phyloP scores from a whole-genome alignment of 1,140 invertebrate genomes.

The Vollenhovia emeryi region DNA sequence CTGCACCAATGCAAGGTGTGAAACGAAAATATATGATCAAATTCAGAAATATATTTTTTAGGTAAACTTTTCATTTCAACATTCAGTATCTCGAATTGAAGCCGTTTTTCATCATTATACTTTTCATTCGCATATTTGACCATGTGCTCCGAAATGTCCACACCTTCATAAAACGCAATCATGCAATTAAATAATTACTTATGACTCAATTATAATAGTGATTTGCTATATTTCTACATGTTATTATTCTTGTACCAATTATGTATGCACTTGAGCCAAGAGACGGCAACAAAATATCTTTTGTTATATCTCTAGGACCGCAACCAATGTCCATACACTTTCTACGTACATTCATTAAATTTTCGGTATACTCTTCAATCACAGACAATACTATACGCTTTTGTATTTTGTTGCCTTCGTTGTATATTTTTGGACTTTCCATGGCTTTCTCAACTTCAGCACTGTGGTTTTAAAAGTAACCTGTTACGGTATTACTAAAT shows the following conservation, averaged over 20 bases:
- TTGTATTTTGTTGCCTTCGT: background rate
- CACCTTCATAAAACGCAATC: background rate
- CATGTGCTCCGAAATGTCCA: background rate
- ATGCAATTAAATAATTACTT: background rate
- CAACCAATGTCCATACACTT: conserved; percentile 35
- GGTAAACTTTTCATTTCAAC: conserved; percentile 6
- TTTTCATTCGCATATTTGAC: background rate
- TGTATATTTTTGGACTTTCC: background rate
- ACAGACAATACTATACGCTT: background rate
- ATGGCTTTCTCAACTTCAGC: background rate
- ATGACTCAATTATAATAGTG: background rate
- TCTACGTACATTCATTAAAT: background rate
- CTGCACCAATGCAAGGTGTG: background rate
- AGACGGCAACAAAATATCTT: background rate
- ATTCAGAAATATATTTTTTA: conserved; percentile 15
- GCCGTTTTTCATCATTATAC: background rate
- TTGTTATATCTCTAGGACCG: background rate
- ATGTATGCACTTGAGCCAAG: background rate
- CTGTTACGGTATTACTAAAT: background rate
- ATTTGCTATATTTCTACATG: background rate
- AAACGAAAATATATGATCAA: conserved; percentile 29
- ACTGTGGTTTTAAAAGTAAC: background rate
- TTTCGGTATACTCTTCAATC: background rate
- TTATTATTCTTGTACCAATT: conserved; percentile 4
- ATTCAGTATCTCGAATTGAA: background rate